Conservation (phyloP, 1,140 invertebrate genomes). For the Papilio helenus region DNA sequence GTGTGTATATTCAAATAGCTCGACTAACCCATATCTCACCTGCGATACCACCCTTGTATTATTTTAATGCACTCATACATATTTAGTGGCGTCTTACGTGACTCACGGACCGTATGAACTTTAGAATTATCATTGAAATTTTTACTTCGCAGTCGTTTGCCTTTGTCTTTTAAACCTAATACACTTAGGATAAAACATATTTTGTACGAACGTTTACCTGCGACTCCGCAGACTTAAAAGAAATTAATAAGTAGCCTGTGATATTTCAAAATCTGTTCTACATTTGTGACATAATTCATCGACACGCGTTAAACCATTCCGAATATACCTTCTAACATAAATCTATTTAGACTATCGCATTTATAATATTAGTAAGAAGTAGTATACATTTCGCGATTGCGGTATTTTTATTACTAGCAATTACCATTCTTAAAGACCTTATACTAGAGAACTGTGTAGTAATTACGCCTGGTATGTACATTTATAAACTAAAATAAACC, state of each 20-base stretch:
- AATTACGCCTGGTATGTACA: neutral
- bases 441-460: neutral
- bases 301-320: no score
- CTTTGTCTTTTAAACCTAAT: neutral
- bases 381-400: neutral
- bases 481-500: no score
- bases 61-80: conserved; percentile 78
- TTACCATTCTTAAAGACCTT: neutral
- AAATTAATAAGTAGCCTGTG: no score
- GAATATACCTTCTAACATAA: no score
- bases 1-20: conserved; percentile 62
- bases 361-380: no score
- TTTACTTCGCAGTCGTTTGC: conserved; percentile 37
- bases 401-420: neutral
- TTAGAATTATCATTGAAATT: conserved; percentile 48
- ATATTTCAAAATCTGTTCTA: no score
- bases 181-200: no score
- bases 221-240: no score
- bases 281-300: no score
- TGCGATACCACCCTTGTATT: conserved; percentile 62
- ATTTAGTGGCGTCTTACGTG: conserved; percentile 62
- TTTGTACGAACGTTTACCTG: no score
- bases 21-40: conserved; percentile 67
- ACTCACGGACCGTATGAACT: conserved; percentile 56
- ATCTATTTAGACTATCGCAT: no score